Percentiles rank a stretch among this genome's conserved stretches.
These are phyloP conservation scores for Whitmania pigra DNA, from an alignment of 1,140 invertebrate species.

Conservation along the genomic window DNA sequence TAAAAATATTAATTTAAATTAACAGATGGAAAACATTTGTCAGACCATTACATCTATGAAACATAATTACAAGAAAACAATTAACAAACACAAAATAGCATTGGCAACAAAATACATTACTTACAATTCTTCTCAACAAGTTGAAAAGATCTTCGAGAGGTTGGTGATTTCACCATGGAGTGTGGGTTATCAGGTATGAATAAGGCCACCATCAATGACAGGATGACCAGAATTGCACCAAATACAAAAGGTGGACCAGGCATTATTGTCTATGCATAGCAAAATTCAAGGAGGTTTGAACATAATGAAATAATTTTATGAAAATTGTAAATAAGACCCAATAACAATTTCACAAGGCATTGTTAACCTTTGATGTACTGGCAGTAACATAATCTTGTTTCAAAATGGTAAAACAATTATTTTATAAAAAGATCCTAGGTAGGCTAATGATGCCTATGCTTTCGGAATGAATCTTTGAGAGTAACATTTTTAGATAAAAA, in stretches of 20 bases:
- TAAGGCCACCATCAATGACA: constrained; percentile 77
- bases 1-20: too few species aligned
- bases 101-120: too few species aligned
- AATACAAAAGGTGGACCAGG: constrained; percentile 99
- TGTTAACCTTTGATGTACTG: too few species aligned
- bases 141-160: not conserved
- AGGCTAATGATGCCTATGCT: not conserved
- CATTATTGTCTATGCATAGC: constrained; percentile 54
- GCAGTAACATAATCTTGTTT: too few species aligned
- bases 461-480: not conserved
- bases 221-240: constrained; percentile 86
- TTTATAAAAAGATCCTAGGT: too few species aligned
- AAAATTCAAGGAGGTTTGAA: not conserved
- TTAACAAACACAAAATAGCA: too few species aligned
- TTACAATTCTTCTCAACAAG: too few species aligned
- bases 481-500: not conserved
- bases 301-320: not conserved
- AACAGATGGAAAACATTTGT: too few species aligned
- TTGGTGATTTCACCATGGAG: constrained; percentile 4
- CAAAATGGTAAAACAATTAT: too few species aligned
- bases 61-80: too few species aligned
- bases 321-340: not conserved
- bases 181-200: constrained; percentile 58
- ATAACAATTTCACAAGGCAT: not conserved
- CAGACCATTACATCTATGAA: too few species aligned